A percentile compares a stretch with the other conserved stretches of the same genome.
phyloP scores from a whole-genome alignment of 2,888 invertebrate genomes.

The Drosophila conformis region DNA sequence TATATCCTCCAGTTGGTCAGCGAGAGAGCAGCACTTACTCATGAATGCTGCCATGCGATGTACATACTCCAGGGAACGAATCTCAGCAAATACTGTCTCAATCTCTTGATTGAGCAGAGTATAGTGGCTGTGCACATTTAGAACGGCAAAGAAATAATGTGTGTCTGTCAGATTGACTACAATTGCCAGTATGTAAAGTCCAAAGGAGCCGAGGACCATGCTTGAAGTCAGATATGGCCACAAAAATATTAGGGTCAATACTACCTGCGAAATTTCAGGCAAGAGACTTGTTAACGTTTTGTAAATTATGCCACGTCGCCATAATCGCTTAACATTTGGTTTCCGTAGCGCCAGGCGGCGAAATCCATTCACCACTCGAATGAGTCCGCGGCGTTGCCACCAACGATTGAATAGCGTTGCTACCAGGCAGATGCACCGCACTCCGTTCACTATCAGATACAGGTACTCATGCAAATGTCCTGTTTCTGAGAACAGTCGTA shows the following conservation, averaged over 20 bases:
- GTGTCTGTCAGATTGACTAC: slow-evolving; percentile 43
- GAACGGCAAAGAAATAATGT: slow-evolving; percentile 46
- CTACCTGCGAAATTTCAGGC: slow-evolving; percentile 23
- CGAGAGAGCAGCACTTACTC: slow-evolving; percentile 54
- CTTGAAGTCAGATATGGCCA: background rate
- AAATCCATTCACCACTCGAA: slow-evolving; percentile 42
- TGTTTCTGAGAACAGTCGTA: slow-evolving; percentile 1
- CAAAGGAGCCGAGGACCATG: background rate
- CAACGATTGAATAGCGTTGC: slow-evolving; percentile 50
- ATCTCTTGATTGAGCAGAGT: slow-evolving; percentile 42
- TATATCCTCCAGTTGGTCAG: slow-evolving; percentile 52
- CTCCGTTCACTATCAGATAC: slow-evolving; percentile 22
- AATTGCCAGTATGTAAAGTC: slow-evolving; percentile 13
- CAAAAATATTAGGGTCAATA: background rate
- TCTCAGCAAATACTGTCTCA: slow-evolving; percentile 26
- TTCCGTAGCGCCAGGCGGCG: slow-evolving; percentile 15
- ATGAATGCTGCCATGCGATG: slow-evolving; percentile 38
- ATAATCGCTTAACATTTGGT: slow-evolving; percentile 27
- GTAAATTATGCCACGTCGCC: slow-evolving; percentile 24
- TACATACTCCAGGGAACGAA: slow-evolving; percentile 14
- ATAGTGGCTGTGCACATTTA: slow-evolving; percentile 46
- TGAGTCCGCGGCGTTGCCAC: slow-evolving; percentile 30
- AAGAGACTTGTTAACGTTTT: slow-evolving; percentile 16
- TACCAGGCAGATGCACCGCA: slow-evolving; percentile 28
- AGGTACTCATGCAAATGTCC: slow-evolving; percentile 50